Percentiles rank a stretch among this genome's conserved stretches.
Evolutionary conservation across 2,113 vertebrate genomes (phyloP).

Genomic region (Pyxicephalus adspersus): DNA sequence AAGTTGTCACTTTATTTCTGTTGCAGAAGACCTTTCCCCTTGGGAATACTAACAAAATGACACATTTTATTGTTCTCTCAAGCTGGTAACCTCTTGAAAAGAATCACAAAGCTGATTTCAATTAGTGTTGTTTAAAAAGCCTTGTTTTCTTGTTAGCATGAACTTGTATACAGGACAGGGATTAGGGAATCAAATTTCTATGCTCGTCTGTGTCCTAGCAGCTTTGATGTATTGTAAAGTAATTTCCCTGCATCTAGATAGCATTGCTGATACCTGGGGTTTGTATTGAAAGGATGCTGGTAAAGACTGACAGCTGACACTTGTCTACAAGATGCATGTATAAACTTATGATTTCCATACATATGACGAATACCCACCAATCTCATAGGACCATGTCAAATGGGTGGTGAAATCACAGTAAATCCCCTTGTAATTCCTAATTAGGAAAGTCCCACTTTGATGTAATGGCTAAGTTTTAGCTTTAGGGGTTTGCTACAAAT

Average conservation of each 20-base stretch:
- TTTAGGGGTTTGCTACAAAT: no score
- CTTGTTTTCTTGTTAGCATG: slow-evolving; percentile 41
- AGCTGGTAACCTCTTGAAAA: slow-evolving; percentile 27
- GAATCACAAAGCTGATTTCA: slow-evolving; percentile 42
- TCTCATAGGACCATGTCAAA: no score
- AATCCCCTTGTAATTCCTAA: no score
- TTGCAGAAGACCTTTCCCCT: slow-evolving; percentile 6
- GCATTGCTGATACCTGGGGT: no score
- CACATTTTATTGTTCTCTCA: slow-evolving; percentile 22
- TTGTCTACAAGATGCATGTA: no score
- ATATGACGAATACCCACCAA: no score
- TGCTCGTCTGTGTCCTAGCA: neutral
- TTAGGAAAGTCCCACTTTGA: no score
- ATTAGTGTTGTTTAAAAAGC: slow-evolving; percentile 22
- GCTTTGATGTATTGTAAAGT: neutral
- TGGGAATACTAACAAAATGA: neutral
- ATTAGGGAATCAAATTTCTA: neutral
- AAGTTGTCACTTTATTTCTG: slow-evolving; percentile 1
- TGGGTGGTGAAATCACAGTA: no score
- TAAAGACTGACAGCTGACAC: no score
- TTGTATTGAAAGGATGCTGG: no score
- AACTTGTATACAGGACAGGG: slow-evolving; percentile 8
- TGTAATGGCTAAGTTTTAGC: no score
- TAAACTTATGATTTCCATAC: no score
- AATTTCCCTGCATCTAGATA: neutral